A percentile compares a stretch with the other conserved stretches of the same genome.
Conservation (phyloP, 37 sponge, comb jelly and placozoan species). For the Agelas oroides region DNA sequence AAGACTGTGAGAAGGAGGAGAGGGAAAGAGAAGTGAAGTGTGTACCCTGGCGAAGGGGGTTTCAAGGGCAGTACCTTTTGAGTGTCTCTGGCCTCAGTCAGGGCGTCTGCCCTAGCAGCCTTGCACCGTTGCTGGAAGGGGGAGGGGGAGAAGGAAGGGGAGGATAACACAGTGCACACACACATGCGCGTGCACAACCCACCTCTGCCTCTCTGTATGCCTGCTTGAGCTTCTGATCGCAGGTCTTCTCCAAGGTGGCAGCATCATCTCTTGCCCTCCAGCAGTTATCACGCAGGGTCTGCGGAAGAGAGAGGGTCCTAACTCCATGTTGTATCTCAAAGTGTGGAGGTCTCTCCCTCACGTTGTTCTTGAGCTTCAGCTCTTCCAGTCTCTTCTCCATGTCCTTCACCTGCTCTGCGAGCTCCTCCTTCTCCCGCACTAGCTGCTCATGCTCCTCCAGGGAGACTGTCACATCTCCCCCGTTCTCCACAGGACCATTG, state of each 20-base stretch:
- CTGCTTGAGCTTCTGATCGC: conserved; percentile 26
- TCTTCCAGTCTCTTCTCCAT: conserved; percentile 51
- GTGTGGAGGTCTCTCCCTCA: conserved; percentile 9
- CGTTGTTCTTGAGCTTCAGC: conserved; percentile 51
- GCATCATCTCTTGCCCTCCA: conserved; percentile 58
- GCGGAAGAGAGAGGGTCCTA: neutral
- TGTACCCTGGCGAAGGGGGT: no score
- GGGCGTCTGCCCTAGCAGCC: neutral
- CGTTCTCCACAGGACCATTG: neutral
- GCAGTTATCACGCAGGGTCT: conserved; percentile 35
- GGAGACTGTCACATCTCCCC: neutral
- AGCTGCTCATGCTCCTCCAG: conserved; percentile 10
- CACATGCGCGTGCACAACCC: neutral
- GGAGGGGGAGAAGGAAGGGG: neutral
- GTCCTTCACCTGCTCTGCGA: neutral
- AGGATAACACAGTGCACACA: neutral
- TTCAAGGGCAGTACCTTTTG: conserved; percentile 15
- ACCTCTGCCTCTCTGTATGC: conserved; percentile 21
- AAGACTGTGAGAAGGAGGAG: neutral
- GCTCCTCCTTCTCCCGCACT: conserved; percentile 19
- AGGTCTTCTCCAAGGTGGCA: conserved; percentile 32
- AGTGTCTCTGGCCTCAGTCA: conserved; percentile 6
- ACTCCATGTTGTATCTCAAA: no score
- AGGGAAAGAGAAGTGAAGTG: no score
- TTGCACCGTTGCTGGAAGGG: neutral